Base-by-base conservation (phyloP, 2,113 vertebrate genomes). In the Dendrocopos noguchii region DNA sequence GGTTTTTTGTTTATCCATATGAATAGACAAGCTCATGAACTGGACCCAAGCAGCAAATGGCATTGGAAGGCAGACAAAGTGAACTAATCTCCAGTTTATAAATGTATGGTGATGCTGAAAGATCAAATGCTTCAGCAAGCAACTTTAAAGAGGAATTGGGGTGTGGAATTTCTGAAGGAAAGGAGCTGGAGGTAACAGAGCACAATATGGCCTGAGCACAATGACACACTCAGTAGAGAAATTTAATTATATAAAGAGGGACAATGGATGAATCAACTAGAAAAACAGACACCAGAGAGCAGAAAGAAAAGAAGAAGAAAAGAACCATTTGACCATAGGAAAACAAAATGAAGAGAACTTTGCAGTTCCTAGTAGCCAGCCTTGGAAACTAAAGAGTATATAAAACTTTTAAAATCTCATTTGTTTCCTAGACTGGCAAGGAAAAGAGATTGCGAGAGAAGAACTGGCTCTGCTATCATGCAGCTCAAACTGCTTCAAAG, bases 61-160 rank as follows among this genome's bases (percentile, higher is more conserved):
- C 92, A 92, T 96, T 97, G 87, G 93, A 97, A 97, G 65, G 61
- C 92, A 97, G 92, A 92, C 83, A 97, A 92, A 97, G 86, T 95
- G 86, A 97, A 94, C 93, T 97, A 91, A 96, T 96, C 94, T 97
- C 95, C 83, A 91, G 87, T 97, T 97, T 96, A 94, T 91, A 91
- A 96, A 94, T 5, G 55, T 96, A 76, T 88, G 87, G 71, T 27
- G 36, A 80, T 92, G 67, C 86, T 96, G 76, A 94, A 96, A 93
- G 96, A 95, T 70, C 90, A 87, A 92, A 95, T 96, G 81, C 79
- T 91, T 95, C 94, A 95, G 90, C 95, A 95, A 76, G 86, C 93
- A 89, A 78, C 78, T 95, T 96, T 95, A 96, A 96, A 91, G 92
- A 88, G 80, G 65, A 97, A 83, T 74, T 73, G 56, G 75, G 77